These are phyloP conservation scores for Drosophila kepulauana DNA, from an alignment of 1,140 invertebrate species.

Conservation along the genomic window DNA sequence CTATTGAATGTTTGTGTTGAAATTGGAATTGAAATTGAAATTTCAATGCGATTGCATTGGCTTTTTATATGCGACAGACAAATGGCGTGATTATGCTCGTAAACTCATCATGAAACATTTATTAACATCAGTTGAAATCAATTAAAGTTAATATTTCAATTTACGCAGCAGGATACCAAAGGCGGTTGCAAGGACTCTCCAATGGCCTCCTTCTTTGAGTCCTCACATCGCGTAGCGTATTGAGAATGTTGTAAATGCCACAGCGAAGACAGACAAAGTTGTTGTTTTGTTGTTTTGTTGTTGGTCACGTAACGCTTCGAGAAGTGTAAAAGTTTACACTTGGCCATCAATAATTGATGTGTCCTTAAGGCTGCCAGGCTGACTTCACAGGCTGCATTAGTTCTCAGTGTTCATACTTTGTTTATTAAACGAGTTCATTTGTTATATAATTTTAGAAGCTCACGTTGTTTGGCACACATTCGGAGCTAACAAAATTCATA, in stretches of 20 bases:
- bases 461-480: too few relatives aligned
- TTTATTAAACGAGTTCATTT: not conserved
- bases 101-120: slow-evolving; percentile 5
- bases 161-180: not conserved
- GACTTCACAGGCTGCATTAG: not conserved
- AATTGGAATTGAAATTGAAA: not conserved
- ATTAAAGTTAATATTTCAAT: slow-evolving; percentile 27
- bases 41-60: not conserved
- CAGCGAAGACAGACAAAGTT: not conserved
- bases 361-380: not conserved
- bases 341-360: slow-evolving; percentile 27
- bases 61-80: slow-evolving; percentile 10
- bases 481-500: too few relatives aligned
- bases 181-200: not conserved
- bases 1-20: not conserved
- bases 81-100: slow-evolving; percentile 9
- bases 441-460: not conserved
- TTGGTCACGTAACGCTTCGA: slow-evolving; percentile 16
- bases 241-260: not conserved
- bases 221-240: not conserved
- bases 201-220: not conserved
- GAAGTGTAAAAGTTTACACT: slow-evolving; percentile 49
- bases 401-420: slow-evolving; percentile 19
- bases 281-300: not conserved
- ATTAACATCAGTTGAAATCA: slow-evolving; percentile 7